Percentiles rank a stretch among this genome's conserved stretches.
phyloP scores from a whole-genome alignment of 2,113 vertebrate species.

The Entelurus aequoreus region DNA sequence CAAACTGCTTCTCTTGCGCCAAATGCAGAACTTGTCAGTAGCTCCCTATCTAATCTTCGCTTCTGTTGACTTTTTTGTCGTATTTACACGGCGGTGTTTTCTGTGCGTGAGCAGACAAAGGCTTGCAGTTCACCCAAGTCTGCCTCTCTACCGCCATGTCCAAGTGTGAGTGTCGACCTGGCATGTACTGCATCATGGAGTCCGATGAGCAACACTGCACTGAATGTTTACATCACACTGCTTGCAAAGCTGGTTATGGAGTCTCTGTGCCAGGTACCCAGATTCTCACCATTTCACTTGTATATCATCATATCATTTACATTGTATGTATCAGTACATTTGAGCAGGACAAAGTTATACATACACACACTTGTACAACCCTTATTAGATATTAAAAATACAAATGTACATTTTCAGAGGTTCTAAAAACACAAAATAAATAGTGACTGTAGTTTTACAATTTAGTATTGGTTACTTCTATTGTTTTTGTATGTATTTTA shows the following conservation, averaged over 20 bases:
- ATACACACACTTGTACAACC: no score
- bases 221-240: slow-evolving; percentile 4
- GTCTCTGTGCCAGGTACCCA: slow-evolving; percentile 48
- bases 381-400: no score
- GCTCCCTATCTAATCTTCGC: not conserved
- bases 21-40: slow-evolving; percentile 49
- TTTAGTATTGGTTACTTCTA: no score
- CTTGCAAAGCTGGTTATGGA: slow-evolving; percentile 39
- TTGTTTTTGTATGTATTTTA: no score
- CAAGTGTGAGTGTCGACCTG: slow-evolving; percentile 54
- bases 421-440: no score
- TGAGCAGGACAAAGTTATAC: no score
- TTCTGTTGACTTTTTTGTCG: not conserved
- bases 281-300: not conserved
- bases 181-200: slow-evolving; percentile 26
- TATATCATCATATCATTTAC: not conserved
- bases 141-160: slow-evolving; percentile 46
- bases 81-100: not conserved
- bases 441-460: no score
- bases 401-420: no score
- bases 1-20: slow-evolving; percentile 49
- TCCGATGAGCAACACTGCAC: not conserved
- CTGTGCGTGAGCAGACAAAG: slow-evolving; percentile 36
- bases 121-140: slow-evolving; percentile 14
- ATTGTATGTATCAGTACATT: not conserved